These are phyloP conservation scores for Burhinus oedicnemus DNA, from an alignment of 2,113 vertebrate genomes.

Conservation along the genomic window DNA sequence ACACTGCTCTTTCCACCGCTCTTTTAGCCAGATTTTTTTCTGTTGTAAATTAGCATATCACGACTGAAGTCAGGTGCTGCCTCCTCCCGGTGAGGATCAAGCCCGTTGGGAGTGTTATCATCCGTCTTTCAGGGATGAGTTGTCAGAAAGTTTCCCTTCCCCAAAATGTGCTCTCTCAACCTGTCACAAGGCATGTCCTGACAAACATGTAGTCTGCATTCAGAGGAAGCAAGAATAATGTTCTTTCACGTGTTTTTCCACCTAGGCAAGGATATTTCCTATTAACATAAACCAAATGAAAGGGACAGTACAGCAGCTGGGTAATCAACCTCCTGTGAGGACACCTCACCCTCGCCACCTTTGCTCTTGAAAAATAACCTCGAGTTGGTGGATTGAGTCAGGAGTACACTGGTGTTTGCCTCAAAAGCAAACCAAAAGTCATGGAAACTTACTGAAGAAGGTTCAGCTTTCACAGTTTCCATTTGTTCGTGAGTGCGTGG, in stretches of 20 bases:
- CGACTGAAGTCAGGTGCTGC: not conserved
- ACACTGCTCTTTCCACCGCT: not conserved
- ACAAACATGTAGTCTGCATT: not conserved
- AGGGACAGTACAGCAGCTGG: not conserved
- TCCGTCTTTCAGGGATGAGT: slow-evolving; percentile 17
- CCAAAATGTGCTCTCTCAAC: slow-evolving; percentile 18
- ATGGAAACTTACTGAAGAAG: not conserved
- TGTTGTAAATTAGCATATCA: not conserved
- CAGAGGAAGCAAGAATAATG: not conserved
- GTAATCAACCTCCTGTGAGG: not conserved
- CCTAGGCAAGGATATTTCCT: not conserved
- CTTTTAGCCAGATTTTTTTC: not conserved
- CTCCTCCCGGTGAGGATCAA: not conserved
- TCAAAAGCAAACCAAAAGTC: not conserved
- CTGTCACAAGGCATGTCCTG: slow-evolving; percentile 19
- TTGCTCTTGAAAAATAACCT: not conserved
- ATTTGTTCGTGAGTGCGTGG: not conserved
- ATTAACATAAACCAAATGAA: not conserved
- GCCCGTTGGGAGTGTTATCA: not conserved
- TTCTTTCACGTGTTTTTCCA: not conserved
- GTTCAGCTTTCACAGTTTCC: not conserved
- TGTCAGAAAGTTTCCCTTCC: slow-evolving; percentile 53
- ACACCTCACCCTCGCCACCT: not conserved
- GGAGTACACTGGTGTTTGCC: not conserved
- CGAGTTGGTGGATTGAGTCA: not conserved